These are phyloP conservation scores for Clarias laeviceps DNA, from an alignment of 2,797 vertebrate genomes.

Conservation along the genomic window DNA sequence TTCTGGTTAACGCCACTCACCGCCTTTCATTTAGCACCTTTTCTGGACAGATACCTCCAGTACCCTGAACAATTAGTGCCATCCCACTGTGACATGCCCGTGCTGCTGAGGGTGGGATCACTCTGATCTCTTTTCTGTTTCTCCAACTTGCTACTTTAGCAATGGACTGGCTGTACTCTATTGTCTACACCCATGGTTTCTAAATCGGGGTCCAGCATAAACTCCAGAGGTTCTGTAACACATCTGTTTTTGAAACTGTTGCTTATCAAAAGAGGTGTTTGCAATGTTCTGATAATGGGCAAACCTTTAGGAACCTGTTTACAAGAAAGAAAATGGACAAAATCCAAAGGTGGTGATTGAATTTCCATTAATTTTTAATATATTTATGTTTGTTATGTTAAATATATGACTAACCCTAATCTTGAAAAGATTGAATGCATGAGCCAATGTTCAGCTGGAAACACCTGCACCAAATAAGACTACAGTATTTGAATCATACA, in stretches of 20 bases:
- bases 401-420: neutral
- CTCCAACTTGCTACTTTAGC: slow-evolving; percentile 1
- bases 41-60: slow-evolving; percentile 23
- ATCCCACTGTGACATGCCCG: slow-evolving; percentile 7
- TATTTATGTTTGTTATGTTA: too few species aligned
- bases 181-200: neutral
- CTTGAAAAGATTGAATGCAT: neutral
- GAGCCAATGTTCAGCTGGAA: neutral
- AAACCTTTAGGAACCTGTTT: neutral
- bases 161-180: neutral
- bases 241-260: neutral
- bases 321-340: neutral
- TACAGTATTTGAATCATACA: too few species aligned
- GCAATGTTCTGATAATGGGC: neutral
- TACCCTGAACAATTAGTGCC: slow-evolving; percentile 28
- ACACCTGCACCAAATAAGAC: neutral
- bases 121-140: neutral
- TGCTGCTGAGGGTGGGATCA: neutral
- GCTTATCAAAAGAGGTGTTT: neutral
- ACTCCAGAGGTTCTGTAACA: neutral
- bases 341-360: neutral
- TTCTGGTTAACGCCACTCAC: slow-evolving; percentile 42
- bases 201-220: neutral
- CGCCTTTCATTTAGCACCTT: slow-evolving; percentile 37
- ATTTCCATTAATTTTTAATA: neutral